phyloP scores from a whole-genome alignment of 53 echinoderm and acorn worm species.

The Antedon mediterranea region DNA sequence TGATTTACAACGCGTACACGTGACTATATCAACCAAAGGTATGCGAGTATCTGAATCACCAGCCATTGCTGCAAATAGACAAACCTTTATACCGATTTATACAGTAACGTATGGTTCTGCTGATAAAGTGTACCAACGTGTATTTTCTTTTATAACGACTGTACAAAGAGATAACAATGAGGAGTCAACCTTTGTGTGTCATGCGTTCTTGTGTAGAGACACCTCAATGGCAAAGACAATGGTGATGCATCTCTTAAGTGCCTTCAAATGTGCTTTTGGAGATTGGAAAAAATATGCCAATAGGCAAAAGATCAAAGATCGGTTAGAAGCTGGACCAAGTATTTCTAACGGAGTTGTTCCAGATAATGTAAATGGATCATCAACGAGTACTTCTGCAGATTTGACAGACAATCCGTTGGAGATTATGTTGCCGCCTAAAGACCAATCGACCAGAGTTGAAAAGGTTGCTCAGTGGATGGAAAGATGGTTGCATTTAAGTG shows the following conservation, averaged over 20 bases:
- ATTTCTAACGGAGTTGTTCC: background rate
- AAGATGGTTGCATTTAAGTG: conserved; percentile 35
- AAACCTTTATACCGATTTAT: conserved; percentile 91
- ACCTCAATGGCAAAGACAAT: conserved; percentile 55
- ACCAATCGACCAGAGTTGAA: conserved; percentile 27
- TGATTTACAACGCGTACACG: conserved; percentile 45
- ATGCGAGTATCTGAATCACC: conserved; percentile 54
- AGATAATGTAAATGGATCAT: background rate
- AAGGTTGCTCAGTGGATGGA: conserved; percentile 57
- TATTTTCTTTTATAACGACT: conserved; percentile 80
- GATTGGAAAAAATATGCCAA: conserved; percentile 49
- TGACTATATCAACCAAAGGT: conserved; percentile 61
- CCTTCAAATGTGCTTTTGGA: conserved; percentile 73
- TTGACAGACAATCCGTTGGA: background rate
- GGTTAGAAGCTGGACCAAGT: conserved; percentile 41
- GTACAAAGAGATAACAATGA: conserved; percentile 24
- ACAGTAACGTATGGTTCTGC: conserved; percentile 83
- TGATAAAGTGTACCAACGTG: conserved; percentile 50
- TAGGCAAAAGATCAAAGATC: conserved; percentile 34
- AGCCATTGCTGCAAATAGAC: conserved; percentile 13
- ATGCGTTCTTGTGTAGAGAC: conserved; percentile 51
- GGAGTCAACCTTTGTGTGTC: conserved; percentile 40
- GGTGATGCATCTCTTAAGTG: conserved; percentile 70
- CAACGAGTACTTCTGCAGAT: background rate
- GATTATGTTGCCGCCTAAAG: conserved; percentile 8